Base-by-base conservation (phyloP, 1,140 invertebrate species). In the Piezodorus guildinii region DNA sequence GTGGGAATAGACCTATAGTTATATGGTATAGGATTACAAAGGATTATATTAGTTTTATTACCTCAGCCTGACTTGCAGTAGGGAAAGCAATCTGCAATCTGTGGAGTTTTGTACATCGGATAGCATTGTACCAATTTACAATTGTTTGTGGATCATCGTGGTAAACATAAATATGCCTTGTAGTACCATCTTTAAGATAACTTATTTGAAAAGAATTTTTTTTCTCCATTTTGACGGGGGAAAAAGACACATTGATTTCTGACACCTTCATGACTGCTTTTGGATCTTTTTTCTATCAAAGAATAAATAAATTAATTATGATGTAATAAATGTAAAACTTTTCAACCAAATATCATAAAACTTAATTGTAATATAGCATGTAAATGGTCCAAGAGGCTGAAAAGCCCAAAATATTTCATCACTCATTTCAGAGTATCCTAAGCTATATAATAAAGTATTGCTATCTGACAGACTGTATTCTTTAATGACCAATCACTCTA, bases 61-160 rank as follows among this genome's bases (percentile, higher is more conserved):
- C 80, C 72, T 93, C 89, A n/a, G 79, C 78, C 69, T 90, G 85
- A 63, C 80, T 81, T 4, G 83, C 83, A 52, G 85, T 83, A 15
- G 91, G 91, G 77, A 87, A 91, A 19, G 90, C 90, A 12, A 93
- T 83, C 76, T 88, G 85, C 6, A 92, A 75, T 15, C 87, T 75
- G 70, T 91, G 85, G 6, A 94, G 74, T 73, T 94, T 93, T 0
- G 88, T 88, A 71, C 87, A 88, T 67, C 91, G 77, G 65, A 95
- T 91, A 19, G 88, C 87, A 74, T 86, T 84, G 73, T 91, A 95
- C 91, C 91, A 94, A 73, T 89, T 86, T 19, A 86, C 87, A 64
- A 92, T 89, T 58, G 86, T 83, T 78, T 91, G 87, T 2, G 88
- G 81, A 67, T 88, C 86, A 66, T 92, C 87, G 65, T 91, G 86